Base-by-base conservation (phyloP, 23 tunicate species). In the Aplidium turbinatum region DNA sequence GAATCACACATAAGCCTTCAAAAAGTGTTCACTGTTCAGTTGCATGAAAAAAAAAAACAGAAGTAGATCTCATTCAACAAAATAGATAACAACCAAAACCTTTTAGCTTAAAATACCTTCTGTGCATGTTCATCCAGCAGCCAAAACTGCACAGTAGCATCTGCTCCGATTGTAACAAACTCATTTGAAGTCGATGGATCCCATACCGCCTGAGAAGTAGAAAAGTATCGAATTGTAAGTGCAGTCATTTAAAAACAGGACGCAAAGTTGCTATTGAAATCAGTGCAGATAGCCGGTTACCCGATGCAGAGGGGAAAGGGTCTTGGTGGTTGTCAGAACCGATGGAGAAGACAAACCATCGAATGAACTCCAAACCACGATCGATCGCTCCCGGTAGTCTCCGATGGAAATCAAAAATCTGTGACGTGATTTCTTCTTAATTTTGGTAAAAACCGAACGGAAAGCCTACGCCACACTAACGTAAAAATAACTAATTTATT, bases 141-240 rank as follows among this genome's bases (percentile, higher is more conserved):
- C 97, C 97, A 91, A 38, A 91, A 91, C 20, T 51, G 18, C 1
- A 91, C 53, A 9, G 82, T 31, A 0, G 91, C 57, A 18, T 78
- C 68, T 1, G 36, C 29, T 38, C 97, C 97, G 46, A 84, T 86
- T 19, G 97, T 78, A 0, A 84, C 91, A 56, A 91, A 91, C 46
- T 91, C 86, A 67, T 91, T 84, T 20, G 97, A 51, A 29, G 82
- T 40, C 26, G 30, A n/a, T 32, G 83, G 86, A 52, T 91, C 72
- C 97, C 97, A 91, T 11, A 45, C 82, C 21, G 81, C 68, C 96
- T 88, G 68, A 6, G 61, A n/a, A n/a, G n/a, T n/a, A n/a, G n/a
- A n/a, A n/a, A n/a, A n/a, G n/a, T n/a, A n/a, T n/a, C n/a, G n/a
- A n/a, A n/a, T n/a, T n/a, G n/a, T n/a, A n/a, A n/a, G n/a, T n/a